These are phyloP conservation scores for Xestia c-nigrum DNA, from an alignment of 2,888 invertebrate genomes.

Conservation along the genomic window DNA sequence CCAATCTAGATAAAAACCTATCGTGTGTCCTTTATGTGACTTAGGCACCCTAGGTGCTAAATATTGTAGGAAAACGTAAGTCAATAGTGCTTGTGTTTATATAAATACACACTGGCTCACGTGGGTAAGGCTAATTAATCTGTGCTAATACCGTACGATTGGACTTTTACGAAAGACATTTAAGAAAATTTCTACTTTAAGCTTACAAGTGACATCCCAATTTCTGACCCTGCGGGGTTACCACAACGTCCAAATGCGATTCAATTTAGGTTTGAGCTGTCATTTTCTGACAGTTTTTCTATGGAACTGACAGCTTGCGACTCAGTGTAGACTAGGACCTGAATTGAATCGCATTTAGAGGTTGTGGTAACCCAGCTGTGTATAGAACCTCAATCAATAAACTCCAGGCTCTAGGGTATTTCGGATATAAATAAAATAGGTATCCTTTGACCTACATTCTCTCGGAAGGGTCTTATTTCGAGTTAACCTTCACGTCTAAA, in stretches of 20 bases:
- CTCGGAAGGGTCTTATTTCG: not conserved
- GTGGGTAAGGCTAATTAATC: not conserved
- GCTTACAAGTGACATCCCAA: no score
- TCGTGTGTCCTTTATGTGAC: not conserved
- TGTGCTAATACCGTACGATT: no score
- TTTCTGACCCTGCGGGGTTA: no score
- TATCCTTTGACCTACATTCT: conserved; percentile 21
- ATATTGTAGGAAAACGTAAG: conserved; percentile 15
- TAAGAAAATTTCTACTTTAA: no score
- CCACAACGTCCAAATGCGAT: no score
- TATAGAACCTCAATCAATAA: conserved; percentile 14
- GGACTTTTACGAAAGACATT: no score
- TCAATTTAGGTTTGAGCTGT: no score
- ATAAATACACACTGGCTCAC: conserved; percentile 5
- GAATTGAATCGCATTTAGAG: no score
- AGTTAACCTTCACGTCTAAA: not conserved
- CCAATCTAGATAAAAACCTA: not conserved
- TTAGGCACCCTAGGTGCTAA: not conserved
- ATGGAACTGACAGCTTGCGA: no score
- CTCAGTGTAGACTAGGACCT: no score
- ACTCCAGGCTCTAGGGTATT: not conserved
- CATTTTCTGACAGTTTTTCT: no score
- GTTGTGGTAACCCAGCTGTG: no score
- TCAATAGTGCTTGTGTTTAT: not conserved
- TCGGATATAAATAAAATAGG: conserved; percentile 17